Evolutionary conservation across 2,797 vertebrate genomes (phyloP), one percentile per base, ranked within the genome.

Genomic region (Oryzias sinensis): DNA sequence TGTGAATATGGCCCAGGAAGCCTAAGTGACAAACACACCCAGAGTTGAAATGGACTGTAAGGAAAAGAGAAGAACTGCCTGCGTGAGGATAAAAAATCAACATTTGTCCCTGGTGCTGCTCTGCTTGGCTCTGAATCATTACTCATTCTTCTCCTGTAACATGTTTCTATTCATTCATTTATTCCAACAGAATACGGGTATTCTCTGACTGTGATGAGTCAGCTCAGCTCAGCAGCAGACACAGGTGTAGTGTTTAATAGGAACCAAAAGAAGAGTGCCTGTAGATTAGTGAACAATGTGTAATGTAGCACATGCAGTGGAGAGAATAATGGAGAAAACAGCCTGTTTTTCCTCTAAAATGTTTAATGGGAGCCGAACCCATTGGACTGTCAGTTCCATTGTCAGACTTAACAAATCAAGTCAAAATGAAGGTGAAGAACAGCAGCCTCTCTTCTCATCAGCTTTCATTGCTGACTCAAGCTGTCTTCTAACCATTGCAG

Each of bases 11-110:
- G 77, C 84, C 87, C 87, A 79, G 48, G 65, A 71, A 88, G 77
- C 81, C 88, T 89, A 88, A 88, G 76, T 86, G 89, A 91, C 86
- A 89, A 90, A 91, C 87, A 91, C 87, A 89, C 82, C 58, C 78
- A 90, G 83, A 88, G 74, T 85, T 88, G 72, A 79, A 90, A 90
- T 74, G 77, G 79, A 79, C 68, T 68, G 40, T 29, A 56, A 53
- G 44, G 56, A 56, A 55, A 50, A 22, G 17, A 67, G 72, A 77
- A 63, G 20, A 59, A 67, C 72, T 74, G 68, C 43, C 68, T 79
- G 56, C 61, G 63, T 76, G 55, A 86, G 81, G 91, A 87, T 90
- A 89, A 69, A 76, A n/a, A 57, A 44, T 62, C 44, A 77, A 60
- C 49, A 58, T 70, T 53, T 51, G 42, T 68, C 59, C 56, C 24